Conservation (phyloP, 2,113 vertebrate species). For the Baryphthengus martii region DNA sequence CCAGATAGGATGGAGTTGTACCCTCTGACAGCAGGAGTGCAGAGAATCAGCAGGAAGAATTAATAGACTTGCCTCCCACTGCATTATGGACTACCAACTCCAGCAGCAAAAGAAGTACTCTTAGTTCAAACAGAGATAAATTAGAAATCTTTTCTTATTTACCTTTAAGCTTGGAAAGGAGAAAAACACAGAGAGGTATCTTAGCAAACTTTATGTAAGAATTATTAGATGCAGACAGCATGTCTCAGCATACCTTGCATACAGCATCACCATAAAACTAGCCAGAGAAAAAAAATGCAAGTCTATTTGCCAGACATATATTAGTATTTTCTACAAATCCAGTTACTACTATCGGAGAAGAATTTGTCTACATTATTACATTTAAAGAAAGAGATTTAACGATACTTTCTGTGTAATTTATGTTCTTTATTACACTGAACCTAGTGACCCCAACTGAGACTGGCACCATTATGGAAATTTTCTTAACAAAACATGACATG, state of each 20-base stretch:
- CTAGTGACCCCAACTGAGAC: not conserved
- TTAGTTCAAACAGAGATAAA: not conserved
- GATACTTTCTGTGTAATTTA: not conserved
- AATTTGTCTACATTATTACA: not conserved
- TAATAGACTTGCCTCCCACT: not conserved
- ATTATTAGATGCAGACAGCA: not conserved
- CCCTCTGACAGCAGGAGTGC: not conserved
- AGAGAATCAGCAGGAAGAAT: not conserved
- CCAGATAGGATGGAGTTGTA: not conserved
- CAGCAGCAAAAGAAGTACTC: not conserved
- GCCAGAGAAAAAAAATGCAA: not conserved
- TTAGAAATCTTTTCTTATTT: not conserved
- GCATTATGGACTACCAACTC: rapidly evolving
- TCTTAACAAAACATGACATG: not conserved
- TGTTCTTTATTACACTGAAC: not conserved
- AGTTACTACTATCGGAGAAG: rapidly evolving
- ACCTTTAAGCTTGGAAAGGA: not conserved
- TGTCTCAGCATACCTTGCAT: not conserved
- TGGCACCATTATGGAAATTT: not conserved
- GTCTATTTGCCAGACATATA: not conserved
- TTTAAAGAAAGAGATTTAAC: not conserved
- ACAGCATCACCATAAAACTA: not conserved
- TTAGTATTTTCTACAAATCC: not conserved
- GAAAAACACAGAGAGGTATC: not conserved
- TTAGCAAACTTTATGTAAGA: not conserved